Conservation (phyloP, 1,140 invertebrate genomes). For the Patella vulgata region DNA sequence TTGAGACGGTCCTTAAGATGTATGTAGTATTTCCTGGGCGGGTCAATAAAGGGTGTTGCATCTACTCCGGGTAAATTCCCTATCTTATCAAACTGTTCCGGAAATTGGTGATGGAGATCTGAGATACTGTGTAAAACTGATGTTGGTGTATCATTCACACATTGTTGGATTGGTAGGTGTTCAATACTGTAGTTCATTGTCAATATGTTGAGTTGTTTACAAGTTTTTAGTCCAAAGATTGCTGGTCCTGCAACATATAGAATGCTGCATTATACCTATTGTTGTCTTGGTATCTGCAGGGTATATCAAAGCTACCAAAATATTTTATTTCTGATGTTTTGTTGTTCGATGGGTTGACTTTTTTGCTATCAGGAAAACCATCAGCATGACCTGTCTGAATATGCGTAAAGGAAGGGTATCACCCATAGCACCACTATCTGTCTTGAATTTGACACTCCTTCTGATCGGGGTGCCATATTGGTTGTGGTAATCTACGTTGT, state of each 20-base stretch:
- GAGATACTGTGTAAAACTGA: too few relatives aligned
- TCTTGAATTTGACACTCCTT: too few relatives aligned
- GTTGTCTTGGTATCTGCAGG: too few relatives aligned
- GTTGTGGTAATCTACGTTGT: too few relatives aligned
- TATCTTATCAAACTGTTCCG: slow-evolving; percentile 1
- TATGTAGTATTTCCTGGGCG: slow-evolving; percentile 2
- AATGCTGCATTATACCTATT: too few relatives aligned
- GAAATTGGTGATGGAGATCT: not conserved
- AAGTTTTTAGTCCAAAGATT: not conserved
- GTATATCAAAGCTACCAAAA: not conserved
- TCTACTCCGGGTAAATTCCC: not conserved
- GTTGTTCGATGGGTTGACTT: not conserved
- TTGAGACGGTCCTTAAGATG: slow-evolving; percentile 4
- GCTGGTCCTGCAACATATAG: too few relatives aligned
- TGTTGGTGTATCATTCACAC: too few relatives aligned
- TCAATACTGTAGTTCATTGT: not conserved
- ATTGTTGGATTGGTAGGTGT: not conserved
- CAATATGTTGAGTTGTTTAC: not conserved
- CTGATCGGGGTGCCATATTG: too few relatives aligned
- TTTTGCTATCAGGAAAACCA: too few relatives aligned
- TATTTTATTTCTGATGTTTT: not conserved
- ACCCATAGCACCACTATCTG: too few relatives aligned
- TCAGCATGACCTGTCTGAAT: too few relatives aligned
- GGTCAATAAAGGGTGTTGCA: not conserved
- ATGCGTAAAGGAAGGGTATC: too few relatives aligned